These are phyloP conservation scores for Trinectes maculatus DNA, from an alignment of 2,113 vertebrate species.

Conservation along the genomic window DNA sequence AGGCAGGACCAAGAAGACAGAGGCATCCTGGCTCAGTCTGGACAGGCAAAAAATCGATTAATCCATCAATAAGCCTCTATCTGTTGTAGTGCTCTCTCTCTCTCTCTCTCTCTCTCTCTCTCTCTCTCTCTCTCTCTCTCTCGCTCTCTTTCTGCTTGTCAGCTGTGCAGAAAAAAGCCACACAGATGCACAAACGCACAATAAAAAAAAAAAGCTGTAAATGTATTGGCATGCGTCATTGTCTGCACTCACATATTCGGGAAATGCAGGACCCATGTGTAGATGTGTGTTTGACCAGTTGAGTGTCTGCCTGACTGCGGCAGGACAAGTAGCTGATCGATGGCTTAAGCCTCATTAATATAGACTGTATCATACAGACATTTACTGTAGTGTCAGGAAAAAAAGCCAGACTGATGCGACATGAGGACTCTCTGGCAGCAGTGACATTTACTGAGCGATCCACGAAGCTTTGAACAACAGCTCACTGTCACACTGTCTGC, in stretches of 20 bases:
- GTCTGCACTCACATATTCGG: conserved; percentile 56
- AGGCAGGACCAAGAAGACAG: conserved; percentile 58
- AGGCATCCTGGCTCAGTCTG: conserved; percentile 60
- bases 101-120: conserved; percentile 10
- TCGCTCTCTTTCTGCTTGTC: no score
- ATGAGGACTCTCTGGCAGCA: conserved; percentile 45
- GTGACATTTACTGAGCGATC: conserved; percentile 48
- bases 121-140: not conserved
- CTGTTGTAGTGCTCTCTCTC: conserved; percentile 65
- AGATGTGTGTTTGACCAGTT: conserved; percentile 18
- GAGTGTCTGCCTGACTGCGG: conserved; percentile 31
- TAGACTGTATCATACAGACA: conserved; percentile 52
- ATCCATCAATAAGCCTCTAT: conserved; percentile 71
- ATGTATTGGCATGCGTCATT: conserved; percentile 46
- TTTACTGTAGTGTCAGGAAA: conserved; percentile 52
- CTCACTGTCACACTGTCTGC: conserved; percentile 5
- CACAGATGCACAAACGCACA: conserved; percentile 30
- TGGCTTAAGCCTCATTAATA: conserved; percentile 68
- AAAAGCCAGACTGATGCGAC: conserved; percentile 57
- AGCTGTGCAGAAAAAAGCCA: conserved; percentile 30
- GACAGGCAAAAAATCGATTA: conserved; percentile 65
- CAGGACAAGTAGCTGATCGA: conserved; percentile 54
- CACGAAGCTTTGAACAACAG: conserved; percentile 22
- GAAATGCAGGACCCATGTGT: conserved; percentile 18
- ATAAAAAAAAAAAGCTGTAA: conserved; percentile 40